Evolutionary conservation across 64 coral and sea anemone species (phyloP).

Genomic region (Montipora efflorescens): DNA sequence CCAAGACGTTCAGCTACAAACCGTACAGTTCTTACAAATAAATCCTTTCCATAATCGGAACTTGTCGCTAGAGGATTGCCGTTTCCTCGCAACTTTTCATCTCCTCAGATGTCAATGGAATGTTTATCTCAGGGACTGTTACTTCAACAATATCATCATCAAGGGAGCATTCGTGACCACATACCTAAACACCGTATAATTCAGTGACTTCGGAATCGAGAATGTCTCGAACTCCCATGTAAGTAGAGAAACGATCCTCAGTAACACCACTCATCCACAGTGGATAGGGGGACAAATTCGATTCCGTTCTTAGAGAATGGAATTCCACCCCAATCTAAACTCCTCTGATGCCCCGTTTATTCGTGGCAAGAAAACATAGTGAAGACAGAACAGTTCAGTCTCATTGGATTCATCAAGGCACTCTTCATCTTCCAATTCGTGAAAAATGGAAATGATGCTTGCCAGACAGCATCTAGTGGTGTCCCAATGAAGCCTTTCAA

Average conservation of each 20-base stretch:
- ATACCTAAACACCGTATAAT: neutral
- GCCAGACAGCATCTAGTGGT: slow-evolving; percentile 55
- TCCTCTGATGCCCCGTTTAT: slow-evolving; percentile 52
- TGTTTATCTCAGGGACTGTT: neutral
- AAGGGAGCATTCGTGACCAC: neutral
- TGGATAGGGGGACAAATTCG: slow-evolving; percentile 15
- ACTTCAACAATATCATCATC: slow-evolving; percentile 30
- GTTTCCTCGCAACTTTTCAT: neutral
- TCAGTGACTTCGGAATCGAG: slow-evolving; percentile 9
- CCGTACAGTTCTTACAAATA: neutral
- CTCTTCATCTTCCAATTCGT: neutral
- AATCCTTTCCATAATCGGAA: neutral
- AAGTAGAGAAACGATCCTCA: slow-evolving; percentile 4
- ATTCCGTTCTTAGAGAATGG: too few species aligned
- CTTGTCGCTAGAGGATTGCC: neutral
- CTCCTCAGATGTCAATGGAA: neutral
- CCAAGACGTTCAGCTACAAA: neutral
- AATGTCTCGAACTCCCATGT: slow-evolving; percentile 19
- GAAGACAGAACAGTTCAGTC: slow-evolving; percentile 56
- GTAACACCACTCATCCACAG: slow-evolving; percentile 15
- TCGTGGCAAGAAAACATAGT: slow-evolving; percentile 39
- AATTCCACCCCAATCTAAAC: slow-evolving; percentile 26
- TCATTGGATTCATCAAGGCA: slow-evolving; percentile 31
- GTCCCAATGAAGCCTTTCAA: slow-evolving; percentile 45
- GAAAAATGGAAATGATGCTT: slow-evolving; percentile 9